phyloP scores from a whole-genome alignment of 2,113 vertebrate genomes.

The Thermophis baileyi region DNA sequence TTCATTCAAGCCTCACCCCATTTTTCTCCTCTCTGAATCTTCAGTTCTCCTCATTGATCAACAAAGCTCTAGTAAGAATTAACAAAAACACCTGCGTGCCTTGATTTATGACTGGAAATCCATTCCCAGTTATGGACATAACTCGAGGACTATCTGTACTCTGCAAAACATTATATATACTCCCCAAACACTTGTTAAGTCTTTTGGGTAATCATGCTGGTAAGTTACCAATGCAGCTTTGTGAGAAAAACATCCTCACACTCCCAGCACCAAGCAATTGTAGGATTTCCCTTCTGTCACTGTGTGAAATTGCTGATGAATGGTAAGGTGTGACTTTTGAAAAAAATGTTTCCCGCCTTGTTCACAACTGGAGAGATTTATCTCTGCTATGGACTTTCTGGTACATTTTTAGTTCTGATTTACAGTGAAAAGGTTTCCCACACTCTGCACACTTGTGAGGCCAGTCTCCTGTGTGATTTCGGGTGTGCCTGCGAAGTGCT shows the following conservation, averaged over 20 bases:
- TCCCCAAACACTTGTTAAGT: no score
- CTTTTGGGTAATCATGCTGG: not conserved
- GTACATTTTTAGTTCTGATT: no score
- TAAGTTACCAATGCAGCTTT: not conserved
- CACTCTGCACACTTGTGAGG: no score
- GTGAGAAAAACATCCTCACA: not conserved
- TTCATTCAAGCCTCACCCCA: not conserved
- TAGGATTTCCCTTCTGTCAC: not conserved
- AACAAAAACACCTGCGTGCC: not conserved
- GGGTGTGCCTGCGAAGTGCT: no score
- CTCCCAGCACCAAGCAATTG: not conserved
- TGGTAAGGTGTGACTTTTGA: not conserved
- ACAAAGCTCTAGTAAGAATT: not conserved
- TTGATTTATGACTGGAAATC: not conserved
- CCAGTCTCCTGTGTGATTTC: no score
- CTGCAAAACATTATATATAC: not conserved
- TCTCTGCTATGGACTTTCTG: no score
- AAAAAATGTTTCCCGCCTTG: not conserved
- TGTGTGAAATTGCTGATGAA: not conserved
- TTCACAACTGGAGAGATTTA: no score
- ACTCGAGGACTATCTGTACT: not conserved
- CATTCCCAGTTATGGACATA: not conserved
- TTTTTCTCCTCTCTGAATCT: not conserved
- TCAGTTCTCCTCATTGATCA: not conserved
- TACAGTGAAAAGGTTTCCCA: no score